phyloP scores from a whole-genome alignment of 2,113 vertebrate species.

The Columba livia region DNA sequence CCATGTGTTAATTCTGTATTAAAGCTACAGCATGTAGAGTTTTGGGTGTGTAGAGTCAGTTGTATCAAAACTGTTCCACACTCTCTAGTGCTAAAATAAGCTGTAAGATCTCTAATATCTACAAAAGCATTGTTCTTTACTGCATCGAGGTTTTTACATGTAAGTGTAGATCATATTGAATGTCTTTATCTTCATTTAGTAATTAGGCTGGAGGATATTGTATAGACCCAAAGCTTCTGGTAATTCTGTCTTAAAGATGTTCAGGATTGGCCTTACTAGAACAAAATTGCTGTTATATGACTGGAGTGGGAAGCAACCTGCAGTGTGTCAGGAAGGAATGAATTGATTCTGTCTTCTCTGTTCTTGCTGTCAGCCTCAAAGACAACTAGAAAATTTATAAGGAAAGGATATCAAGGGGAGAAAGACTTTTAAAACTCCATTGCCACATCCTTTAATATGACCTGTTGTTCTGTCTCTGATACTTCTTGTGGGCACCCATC shows the following conservation, averaged over 20 bases:
- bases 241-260: background rate
- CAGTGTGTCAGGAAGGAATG: background rate
- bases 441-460: background rate
- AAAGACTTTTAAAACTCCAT: background rate
- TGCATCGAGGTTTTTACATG: background rate
- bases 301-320: background rate
- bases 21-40: background rate
- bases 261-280: background rate
- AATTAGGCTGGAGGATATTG: background rate
- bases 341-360: background rate
- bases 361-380: background rate
- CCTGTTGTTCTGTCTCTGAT: background rate
- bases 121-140: background rate
- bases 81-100: background rate
- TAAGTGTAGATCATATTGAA: accelerated
- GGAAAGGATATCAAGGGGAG: background rate
- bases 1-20: background rate
- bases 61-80: background rate
- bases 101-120: background rate
- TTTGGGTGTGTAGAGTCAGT: background rate
- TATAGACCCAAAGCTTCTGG: background rate
- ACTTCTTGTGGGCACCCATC: background rate
- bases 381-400: background rate
- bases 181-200: background rate
- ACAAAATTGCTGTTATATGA: background rate